A percentile compares a stretch with the other conserved stretches of the same genome.
Evolutionary conservation across 2,888 invertebrate genomes (phyloP).

Genomic region (Notocelia uddmanniana): DNA sequence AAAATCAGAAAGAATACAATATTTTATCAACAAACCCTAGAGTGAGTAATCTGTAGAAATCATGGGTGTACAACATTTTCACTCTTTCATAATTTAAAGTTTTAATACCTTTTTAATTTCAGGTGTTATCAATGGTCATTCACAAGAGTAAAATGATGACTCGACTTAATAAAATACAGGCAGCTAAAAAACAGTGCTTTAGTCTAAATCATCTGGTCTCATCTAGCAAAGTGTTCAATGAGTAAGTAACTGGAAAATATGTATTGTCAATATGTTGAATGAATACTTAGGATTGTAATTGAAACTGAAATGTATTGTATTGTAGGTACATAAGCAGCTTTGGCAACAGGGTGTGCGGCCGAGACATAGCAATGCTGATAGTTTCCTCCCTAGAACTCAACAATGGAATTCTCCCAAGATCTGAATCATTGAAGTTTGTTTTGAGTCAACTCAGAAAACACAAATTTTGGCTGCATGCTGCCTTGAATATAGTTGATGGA

Average conservation of each 20-base stretch:
- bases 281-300: no score
- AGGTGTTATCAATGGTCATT: constrained; percentile 74
- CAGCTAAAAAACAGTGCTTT: constrained; percentile 74
- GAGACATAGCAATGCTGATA: constrained; percentile 72
- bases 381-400: constrained; percentile 59
- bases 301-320: constrained; percentile 49
- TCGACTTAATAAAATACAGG: constrained; percentile 70
- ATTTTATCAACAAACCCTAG: constrained; percentile 87
- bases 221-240: constrained; percentile 72
- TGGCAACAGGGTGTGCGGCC: constrained; percentile 80
- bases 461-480: constrained; percentile 88
- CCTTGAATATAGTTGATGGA: constrained; percentile 85
- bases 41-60: constrained; percentile 63
- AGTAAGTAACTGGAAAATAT: constrained; percentile 61
- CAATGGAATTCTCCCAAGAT: constrained; percentile 13
- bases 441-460: constrained; percentile 81
- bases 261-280: not conserved
- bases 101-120: constrained; percentile 35
- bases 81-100: not conserved
- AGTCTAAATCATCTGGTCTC: constrained; percentile 76
- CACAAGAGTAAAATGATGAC: constrained; percentile 74
- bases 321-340: constrained; percentile 84
- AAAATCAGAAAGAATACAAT: constrained; percentile 86
- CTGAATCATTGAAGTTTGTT: constrained; percentile 51
- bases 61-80: not conserved